Evolutionary conservation across 1,140 invertebrate genomes (phyloP).

Genomic region (Lethrus apterus): DNA sequence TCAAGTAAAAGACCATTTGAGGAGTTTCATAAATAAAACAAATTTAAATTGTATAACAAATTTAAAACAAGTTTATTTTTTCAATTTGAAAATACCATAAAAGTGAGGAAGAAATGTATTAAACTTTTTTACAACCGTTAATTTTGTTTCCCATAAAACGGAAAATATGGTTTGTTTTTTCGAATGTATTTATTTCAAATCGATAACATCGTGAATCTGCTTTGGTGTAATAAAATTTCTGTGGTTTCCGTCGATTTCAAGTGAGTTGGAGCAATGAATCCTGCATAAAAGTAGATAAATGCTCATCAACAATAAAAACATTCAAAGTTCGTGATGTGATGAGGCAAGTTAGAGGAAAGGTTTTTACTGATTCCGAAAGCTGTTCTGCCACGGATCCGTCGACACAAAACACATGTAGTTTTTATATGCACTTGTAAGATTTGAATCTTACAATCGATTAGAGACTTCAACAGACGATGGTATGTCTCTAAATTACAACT

Average conservation of each 20-base stretch:
- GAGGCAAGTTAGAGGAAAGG: slow-evolving; percentile 22
- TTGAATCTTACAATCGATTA: slow-evolving; percentile 22
- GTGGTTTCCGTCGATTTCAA: slow-evolving; percentile 3
- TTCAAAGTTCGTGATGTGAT: slow-evolving; percentile 29
- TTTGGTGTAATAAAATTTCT: slow-evolving; percentile 6
- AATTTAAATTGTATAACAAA: too few species aligned
- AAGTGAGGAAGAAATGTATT: too few species aligned
- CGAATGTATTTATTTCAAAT: too few species aligned
- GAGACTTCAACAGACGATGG: background rate
- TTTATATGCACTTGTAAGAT: slow-evolving; percentile 24
- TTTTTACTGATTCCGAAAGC: slow-evolving; percentile 26
- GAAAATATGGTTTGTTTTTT: too few species aligned
- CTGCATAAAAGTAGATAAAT: slow-evolving; percentile 28
- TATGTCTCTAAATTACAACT: too few species aligned
- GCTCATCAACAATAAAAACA: slow-evolving; percentile 33
- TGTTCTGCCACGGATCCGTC: slow-evolving; percentile 16
- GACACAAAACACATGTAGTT: slow-evolving; percentile 24
- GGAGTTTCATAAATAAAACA: too few species aligned
- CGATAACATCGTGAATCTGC: too few species aligned
- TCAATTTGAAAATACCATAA: too few species aligned
- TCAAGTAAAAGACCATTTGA: too few species aligned
- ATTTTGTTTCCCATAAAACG: too few species aligned
- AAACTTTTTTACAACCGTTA: too few species aligned
- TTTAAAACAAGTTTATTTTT: too few species aligned
- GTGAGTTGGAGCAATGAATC: slow-evolving; percentile 15